Percentiles rank a stretch among this genome's conserved stretches.
phyloP scores from a whole-genome alignment of 2,888 invertebrate species.

The Cephus pygmeus region DNA sequence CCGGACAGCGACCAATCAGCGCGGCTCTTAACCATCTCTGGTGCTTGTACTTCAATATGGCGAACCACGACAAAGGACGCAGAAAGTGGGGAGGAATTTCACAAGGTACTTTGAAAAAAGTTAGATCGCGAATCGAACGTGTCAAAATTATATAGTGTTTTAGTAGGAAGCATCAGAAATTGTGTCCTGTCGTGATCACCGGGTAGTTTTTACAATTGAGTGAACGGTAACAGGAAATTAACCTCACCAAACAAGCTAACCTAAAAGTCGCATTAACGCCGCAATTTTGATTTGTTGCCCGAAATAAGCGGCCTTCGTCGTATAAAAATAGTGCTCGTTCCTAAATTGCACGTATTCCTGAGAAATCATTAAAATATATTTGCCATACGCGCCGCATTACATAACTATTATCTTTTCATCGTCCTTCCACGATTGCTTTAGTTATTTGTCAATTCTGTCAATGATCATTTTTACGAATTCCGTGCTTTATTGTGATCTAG shows the following conservation, averaged over 20 bases:
- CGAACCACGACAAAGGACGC: conserved; percentile 67
- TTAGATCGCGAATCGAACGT: not conserved
- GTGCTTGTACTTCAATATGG: conserved; percentile 59
- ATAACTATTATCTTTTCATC: conserved; percentile 14
- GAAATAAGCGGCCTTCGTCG: conserved; percentile 21
- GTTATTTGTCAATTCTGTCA: conserved; percentile 4
- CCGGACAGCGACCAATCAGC: too few relatives aligned
- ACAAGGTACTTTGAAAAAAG: conserved; percentile 57
- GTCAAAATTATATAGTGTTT: not conserved
- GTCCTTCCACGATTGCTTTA: not conserved
- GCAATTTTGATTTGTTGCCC: conserved; percentile 20
- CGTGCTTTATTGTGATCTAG: not conserved
- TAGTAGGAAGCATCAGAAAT: not conserved
- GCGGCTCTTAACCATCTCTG: too few relatives aligned
- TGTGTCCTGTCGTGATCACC: not conserved
- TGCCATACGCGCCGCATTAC: conserved; percentile 8
- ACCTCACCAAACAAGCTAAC: conserved; percentile 60
- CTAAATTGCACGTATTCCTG: conserved; percentile 1
- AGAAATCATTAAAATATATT: conserved; percentile 11
- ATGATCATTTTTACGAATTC: not conserved
- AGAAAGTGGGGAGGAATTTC: conserved; percentile 65
- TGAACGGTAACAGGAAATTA: conserved; percentile 33
- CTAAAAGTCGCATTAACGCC: conserved; percentile 43
- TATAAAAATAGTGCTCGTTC: conserved; percentile 18
- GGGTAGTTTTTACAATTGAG: conserved; percentile 16